Percentiles rank a stretch among this genome's conserved stretches.
Evolutionary conservation across 2,113 vertebrate species (phyloP).

Genomic region (Pygoscelis adeliae): DNA sequence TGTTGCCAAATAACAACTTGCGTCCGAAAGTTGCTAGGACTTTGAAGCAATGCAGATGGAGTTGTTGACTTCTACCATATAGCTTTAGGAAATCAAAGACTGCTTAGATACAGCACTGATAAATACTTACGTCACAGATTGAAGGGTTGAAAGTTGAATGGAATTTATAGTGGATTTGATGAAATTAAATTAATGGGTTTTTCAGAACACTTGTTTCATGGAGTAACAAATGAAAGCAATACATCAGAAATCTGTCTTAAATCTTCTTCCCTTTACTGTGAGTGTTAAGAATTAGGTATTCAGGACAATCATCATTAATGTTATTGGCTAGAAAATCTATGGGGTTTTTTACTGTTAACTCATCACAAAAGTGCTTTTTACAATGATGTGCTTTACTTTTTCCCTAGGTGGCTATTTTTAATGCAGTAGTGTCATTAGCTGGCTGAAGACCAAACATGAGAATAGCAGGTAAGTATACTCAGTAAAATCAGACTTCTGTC

Average conservation of each 20-base stretch:
- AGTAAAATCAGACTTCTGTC: not conserved
- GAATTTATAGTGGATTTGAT: not conserved
- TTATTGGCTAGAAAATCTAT: not conserved
- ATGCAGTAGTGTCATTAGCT: constrained; percentile 45
- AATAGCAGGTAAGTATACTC: constrained; percentile 71
- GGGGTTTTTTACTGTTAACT: not conserved
- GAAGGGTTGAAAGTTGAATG: not conserved
- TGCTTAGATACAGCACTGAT: not conserved
- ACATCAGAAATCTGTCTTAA: not conserved
- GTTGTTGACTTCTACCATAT: not conserved
- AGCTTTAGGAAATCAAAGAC: not conserved
- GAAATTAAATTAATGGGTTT: not conserved
- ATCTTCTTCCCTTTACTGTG: not conserved
- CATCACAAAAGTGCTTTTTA: not conserved
- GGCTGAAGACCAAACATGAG: constrained; percentile 73
- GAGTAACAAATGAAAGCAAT: not conserved
- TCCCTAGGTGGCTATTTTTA: constrained; percentile 71
- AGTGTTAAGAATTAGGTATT: not conserved
- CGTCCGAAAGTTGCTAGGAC: not conserved
- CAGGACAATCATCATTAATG: not conserved
- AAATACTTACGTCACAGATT: not conserved
- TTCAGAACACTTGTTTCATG: not conserved
- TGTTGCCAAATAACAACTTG: not conserved
- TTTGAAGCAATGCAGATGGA: not conserved
- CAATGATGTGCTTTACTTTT: not conserved